Conservation (phyloP, 2,888 invertebrate species). For the Onchidella celtica region DNA sequence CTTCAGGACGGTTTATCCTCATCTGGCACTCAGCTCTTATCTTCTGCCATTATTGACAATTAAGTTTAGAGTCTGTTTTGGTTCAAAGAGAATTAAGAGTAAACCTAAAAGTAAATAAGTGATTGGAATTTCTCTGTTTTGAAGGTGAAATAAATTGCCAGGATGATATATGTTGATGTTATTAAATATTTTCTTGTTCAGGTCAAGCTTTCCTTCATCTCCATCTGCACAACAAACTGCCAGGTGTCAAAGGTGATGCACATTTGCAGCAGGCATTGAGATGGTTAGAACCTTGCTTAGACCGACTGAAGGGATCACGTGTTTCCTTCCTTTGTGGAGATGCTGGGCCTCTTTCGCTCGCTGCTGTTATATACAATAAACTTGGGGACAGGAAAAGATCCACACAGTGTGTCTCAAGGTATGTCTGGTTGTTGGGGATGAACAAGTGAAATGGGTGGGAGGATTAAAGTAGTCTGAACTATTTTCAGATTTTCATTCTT, state of each 20-base stretch:
- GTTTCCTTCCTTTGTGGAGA: constrained; percentile 87
- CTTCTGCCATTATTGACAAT: too few species aligned
- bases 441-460: too few species aligned
- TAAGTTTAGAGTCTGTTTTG: too few species aligned
- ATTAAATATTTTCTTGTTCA: constrained; percentile 55
- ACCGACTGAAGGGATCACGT: constrained; percentile 81
- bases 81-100: too few species aligned
- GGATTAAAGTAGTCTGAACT: too few species aligned
- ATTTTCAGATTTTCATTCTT: too few species aligned
- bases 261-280: constrained; percentile 80
- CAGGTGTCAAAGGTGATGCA: constrained; percentile 52
- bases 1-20: too few species aligned
- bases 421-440: not conserved
- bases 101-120: too few species aligned
- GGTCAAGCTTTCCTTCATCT: constrained; percentile 86
- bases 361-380: constrained; percentile 84
- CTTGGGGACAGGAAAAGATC: constrained; percentile 83
- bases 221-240: constrained; percentile 78
- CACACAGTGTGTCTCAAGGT: constrained; percentile 68
- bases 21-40: not conserved
- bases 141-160: constrained; percentile 12
- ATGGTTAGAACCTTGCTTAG: constrained; percentile 69
- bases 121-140: too few species aligned
- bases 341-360: constrained; percentile 85
- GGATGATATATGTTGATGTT: too few species aligned